phyloP scores from a whole-genome alignment of 2,113 vertebrate species.

The Chloebia gouldiae region DNA sequence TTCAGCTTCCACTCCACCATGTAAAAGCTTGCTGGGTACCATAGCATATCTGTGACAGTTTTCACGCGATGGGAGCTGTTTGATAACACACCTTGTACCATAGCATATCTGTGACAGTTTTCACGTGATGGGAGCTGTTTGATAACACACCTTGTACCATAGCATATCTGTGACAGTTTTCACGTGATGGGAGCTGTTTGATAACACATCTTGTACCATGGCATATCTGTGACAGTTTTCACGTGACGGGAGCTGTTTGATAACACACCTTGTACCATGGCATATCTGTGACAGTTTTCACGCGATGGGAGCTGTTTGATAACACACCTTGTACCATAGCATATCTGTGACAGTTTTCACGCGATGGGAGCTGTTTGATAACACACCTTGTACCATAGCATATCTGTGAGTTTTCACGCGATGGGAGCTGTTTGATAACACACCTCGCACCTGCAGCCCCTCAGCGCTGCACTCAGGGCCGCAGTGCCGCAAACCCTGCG shows the following conservation, averaged over 20 bases:
- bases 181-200: neutral
- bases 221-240: neutral
- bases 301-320: neutral
- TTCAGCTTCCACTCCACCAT: neutral
- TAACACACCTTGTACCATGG: too few species aligned
- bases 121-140: neutral
- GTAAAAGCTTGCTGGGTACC: neutral
- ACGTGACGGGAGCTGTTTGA: neutral
- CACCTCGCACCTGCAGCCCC: too few species aligned
- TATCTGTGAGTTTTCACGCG: neutral
- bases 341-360: neutral
- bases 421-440: neutral
- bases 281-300: neutral
- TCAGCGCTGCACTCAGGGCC: accelerated
- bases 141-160: too few species aligned
- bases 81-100: too few species aligned
- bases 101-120: neutral
- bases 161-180: neutral
- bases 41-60: neutral
- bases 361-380: neutral
- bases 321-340: neutral
- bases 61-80: neutral
- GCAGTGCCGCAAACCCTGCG: accelerated
- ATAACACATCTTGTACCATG: too few species aligned
- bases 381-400: neutral